Evolutionary conservation across 2,113 vertebrate genomes (phyloP).

Genomic region (Trematomus loennbergii): DNA sequence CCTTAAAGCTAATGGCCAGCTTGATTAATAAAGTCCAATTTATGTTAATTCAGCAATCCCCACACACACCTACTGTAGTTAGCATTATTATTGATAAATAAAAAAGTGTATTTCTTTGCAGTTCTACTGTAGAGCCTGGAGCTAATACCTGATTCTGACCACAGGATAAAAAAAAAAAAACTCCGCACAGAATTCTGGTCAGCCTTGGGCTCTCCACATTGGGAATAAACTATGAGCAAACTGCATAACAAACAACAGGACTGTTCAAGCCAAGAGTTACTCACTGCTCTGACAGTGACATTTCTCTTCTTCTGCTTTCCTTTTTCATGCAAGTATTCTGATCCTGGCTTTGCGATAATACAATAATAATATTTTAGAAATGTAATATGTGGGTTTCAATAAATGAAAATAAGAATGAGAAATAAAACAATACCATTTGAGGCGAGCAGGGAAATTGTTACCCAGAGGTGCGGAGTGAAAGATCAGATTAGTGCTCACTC

Average conservation of each 20-base stretch:
- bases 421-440: constrained; percentile 16
- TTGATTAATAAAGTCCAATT: constrained; percentile 17
- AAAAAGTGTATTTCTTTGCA: constrained; percentile 6
- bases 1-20: background rate
- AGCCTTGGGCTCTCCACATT: constrained; percentile 18
- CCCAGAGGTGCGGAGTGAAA: constrained; percentile 13
- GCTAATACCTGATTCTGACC: constrained; percentile 32
- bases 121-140: constrained; percentile 1
- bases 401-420: constrained; percentile 39
- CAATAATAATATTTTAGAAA: constrained; percentile 27
- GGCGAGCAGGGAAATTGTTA: constrained; percentile 14
- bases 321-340: background rate
- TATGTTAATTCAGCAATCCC: background rate
- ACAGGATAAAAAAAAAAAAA: constrained; percentile 23
- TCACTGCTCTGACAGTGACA: background rate
- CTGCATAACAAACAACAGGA: constrained; percentile 17
- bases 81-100: background rate
- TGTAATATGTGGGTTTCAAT: constrained; percentile 37
- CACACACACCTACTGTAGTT: background rate
- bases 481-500: constrained; percentile 50
- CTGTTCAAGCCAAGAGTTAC: constrained; percentile 1
- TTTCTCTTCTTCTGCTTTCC: background rate
- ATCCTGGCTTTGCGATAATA: constrained; percentile 6
- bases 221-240: constrained; percentile 20
- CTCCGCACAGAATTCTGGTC: constrained; percentile 29